Percentiles rank a stretch among this genome's conserved stretches.
Conservation (phyloP, 1,140 invertebrate species). For the Manduca sexta region DNA sequence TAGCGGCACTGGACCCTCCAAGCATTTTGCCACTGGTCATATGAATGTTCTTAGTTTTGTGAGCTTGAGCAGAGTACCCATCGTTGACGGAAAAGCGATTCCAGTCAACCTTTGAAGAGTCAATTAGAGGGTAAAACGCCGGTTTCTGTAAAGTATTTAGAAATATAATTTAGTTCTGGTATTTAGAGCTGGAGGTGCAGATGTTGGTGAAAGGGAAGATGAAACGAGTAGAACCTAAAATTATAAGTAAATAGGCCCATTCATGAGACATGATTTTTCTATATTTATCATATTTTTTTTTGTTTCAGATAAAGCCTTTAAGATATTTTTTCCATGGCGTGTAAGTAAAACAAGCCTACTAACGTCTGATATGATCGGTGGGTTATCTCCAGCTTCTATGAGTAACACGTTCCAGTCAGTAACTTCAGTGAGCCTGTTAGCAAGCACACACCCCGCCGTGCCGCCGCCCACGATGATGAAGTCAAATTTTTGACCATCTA, state of each 20-base stretch:
- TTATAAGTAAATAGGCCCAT: too few species aligned
- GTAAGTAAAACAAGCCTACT: too few species aligned
- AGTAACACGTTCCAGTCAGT: slow-evolving; percentile 6
- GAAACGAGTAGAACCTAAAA: too few species aligned
- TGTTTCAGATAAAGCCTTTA: too few species aligned
- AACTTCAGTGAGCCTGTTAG: slow-evolving; percentile 6
- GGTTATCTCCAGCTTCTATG: slow-evolving; percentile 24
- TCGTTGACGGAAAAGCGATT: slow-evolving; percentile 80
- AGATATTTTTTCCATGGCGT: too few species aligned
- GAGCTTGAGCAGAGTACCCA: slow-evolving; percentile 74
- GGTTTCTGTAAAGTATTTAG: slow-evolving; percentile 20
- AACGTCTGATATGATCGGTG: not conserved
- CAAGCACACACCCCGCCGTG: slow-evolving; percentile 7
- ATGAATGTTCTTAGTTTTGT: slow-evolving; percentile 74
- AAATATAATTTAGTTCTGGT: too few species aligned
- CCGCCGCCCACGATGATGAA: slow-evolving; percentile 7
- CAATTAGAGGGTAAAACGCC: slow-evolving; percentile 3
- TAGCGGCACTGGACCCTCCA: slow-evolving; percentile 90
- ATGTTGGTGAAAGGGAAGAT: too few species aligned
- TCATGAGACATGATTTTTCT: too few species aligned
- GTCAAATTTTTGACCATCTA: too few species aligned
- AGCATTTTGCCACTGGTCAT: slow-evolving; percentile 80
- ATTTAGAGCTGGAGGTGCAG: too few species aligned
- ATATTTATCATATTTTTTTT: too few species aligned
- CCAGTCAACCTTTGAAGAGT: slow-evolving; percentile 72